Evolutionary conservation across 2,797 vertebrate genomes (phyloP), one percentile per base, ranked within the genome.

Genomic region (Strix occidentalis): DNA sequence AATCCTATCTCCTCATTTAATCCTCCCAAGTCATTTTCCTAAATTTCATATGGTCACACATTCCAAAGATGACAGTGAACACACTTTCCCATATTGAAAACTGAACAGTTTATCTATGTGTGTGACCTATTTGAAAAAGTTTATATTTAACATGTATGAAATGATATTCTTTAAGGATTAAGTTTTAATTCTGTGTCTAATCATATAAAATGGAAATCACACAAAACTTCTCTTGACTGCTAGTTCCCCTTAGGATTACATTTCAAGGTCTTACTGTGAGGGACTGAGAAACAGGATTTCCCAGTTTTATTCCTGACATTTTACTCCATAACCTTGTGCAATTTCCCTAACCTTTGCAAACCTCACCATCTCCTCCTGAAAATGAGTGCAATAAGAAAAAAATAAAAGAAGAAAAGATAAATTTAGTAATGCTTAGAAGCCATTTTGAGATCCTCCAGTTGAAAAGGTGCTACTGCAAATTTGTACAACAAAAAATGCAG

Each of bases 391-490:
- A 17, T 12, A 19, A 61, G 16, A 39, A 5, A 13, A 9, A 16
- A 4, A 6, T 18, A 2, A n/a, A 28, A 11, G 0, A 23, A 26
- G 5, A 20, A 25, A 37, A 18, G 0, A 68, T 16, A 63, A 28
- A 29, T 65, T 24, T 58, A 74, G 50, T 43, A 9, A 35, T 64
- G 8, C 9, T 80, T 84, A 10, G 28, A 88, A 84, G 29, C 4
- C 13, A n/a, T 45, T 66, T 77, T 37, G 20, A 81, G 21, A 16
- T 66, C 37, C 18, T 70, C 18, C 26, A 37, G 13, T 4, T 2
- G 23, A 65, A 89, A 75, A 78, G 4, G 21, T 68, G 68, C 20
- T 64, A 48, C 28, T n/a, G 23, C 2, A 60, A 48, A 41, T 87
- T 39, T 68, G 13, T 45, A 25, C 13, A 54, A 33, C 11, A 2